phyloP scores from a whole-genome alignment of 2,113 vertebrate genomes.

The Eonycteris spelaea region DNA sequence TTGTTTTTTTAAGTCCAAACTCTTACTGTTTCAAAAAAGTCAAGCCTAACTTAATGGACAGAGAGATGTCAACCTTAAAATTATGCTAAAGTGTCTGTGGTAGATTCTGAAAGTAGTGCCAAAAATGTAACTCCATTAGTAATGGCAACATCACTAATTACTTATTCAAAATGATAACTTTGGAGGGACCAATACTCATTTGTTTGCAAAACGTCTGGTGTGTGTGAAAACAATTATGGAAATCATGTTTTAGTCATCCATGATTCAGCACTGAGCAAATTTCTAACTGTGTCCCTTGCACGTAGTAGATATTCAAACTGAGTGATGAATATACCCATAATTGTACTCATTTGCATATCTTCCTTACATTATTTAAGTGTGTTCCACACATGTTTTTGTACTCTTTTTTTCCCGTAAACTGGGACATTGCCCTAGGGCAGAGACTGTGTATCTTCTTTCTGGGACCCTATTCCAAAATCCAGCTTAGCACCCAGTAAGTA shows the following conservation, averaged over 20 bases:
- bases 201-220: not conserved
- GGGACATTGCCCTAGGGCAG: not conserved
- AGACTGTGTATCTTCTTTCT: not conserved
- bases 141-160: not conserved
- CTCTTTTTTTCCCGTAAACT: constrained; percentile 1
- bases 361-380: constrained; percentile 3
- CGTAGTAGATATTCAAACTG: not conserved
- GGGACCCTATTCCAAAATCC: not conserved
- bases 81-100: not conserved
- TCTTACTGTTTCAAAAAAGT: not conserved
- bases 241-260: not conserved
- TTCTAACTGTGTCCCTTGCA: not conserved
- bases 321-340: not conserved
- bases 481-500: not conserved
- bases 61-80: not conserved
- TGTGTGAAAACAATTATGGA: not conserved
- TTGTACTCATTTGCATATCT: not conserved
- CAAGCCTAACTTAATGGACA: not conserved
- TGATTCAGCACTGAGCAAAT: constrained; percentile 8
- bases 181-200: not conserved
- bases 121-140: not conserved
- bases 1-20: not conserved
- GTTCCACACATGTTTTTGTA: not conserved
- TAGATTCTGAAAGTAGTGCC: constrained; percentile 10
- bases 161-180: constrained; percentile 15